Evolutionary conservation across 2,113 vertebrate species (phyloP), one percentile per base, ranked within the genome.

Genomic region (Pseudois nayaur): DNA sequence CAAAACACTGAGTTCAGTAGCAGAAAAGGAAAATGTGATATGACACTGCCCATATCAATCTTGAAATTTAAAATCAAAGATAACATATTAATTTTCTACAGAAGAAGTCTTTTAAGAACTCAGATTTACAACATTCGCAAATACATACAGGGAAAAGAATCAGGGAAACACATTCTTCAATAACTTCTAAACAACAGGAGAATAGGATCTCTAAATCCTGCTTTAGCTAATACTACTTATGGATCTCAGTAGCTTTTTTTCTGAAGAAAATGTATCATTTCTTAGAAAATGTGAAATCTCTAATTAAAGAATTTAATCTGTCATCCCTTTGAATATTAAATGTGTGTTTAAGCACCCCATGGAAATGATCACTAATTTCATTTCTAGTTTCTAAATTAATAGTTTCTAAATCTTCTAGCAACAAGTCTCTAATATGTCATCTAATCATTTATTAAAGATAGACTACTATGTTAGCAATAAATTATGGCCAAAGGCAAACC

Each of bases 1-100:
- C 55, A 43, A 45, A 95, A 93, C 14, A 23, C 0, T 25, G 54
- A 84, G n/a, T 57, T 88, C 43, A 55, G 11, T 40, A 55, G 40
- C 25, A 89, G 7, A 79, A 62, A 92, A 79, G 19, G 36, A 96
- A 96, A 92, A 96, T 50, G 33, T 74, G 36, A 40, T 40, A 74
- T 74, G 67, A 21, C 5, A 59, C 16, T 74, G 15, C 14, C 21
- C 55, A 11, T 52, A 55, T 62, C 60, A 89, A 31, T 15, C 10
- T 84, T 3, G 21, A 95, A 27, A 86, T 88, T 96, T 95, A 92
- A 95, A 96, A 92, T 76, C 29, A 86, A 95, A 92, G 40, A 48
- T 83, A 14, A 50, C 60, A n/a, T 43, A 59, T 93, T 83, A 59
- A 89, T 94, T 95, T 91, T 54, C 50, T 84, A 50, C 57, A 94